phyloP scores from a whole-genome alignment of 1,140 invertebrate species.

The Ceratoteleas bidentatus region DNA sequence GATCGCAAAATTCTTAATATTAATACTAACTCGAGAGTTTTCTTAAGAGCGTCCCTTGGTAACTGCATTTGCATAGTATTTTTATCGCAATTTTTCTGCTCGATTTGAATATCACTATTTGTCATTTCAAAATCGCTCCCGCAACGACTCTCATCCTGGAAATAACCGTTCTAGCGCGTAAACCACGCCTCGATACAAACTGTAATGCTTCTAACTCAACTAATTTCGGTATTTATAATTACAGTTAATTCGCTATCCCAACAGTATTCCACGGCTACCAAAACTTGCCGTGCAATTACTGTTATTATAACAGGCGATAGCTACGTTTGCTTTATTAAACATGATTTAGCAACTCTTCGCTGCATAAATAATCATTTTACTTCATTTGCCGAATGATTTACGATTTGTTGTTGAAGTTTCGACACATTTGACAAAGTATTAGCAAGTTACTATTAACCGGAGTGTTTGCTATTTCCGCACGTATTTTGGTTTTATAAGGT shows the following conservation, averaged over 20 bases:
- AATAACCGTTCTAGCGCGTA: not conserved
- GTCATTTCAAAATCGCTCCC: no score
- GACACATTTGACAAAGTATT: not conserved
- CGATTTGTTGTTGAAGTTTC: slow-evolving; percentile 28
- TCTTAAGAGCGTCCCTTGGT: no score
- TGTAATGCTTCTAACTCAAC: slow-evolving; percentile 31
- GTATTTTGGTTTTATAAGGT: no score
- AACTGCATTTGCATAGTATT: no score
- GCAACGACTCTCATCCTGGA: no score
- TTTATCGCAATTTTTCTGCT: no score
- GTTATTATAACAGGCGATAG: slow-evolving; percentile 41
- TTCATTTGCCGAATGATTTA: slow-evolving; percentile 31
- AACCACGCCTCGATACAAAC: slow-evolving; percentile 19
- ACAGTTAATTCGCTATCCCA: slow-evolving; percentile 29
- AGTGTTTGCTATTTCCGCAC: no score
- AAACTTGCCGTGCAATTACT: slow-evolving; percentile 44
- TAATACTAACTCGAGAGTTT: no score
- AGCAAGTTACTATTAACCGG: not conserved
- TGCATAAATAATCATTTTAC: slow-evolving; percentile 33
- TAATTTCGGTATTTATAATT: slow-evolving; percentile 52
- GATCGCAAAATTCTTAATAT: no score
- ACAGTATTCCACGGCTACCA: slow-evolving; percentile 17
- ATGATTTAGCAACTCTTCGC: slow-evolving; percentile 28
- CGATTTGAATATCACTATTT: no score
- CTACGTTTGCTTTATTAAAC: slow-evolving; percentile 22